Percentiles rank a stretch among this genome's conserved stretches.
phyloP scores from a whole-genome alignment of 2,888 invertebrate species.

The Calameuta filiformis region DNA sequence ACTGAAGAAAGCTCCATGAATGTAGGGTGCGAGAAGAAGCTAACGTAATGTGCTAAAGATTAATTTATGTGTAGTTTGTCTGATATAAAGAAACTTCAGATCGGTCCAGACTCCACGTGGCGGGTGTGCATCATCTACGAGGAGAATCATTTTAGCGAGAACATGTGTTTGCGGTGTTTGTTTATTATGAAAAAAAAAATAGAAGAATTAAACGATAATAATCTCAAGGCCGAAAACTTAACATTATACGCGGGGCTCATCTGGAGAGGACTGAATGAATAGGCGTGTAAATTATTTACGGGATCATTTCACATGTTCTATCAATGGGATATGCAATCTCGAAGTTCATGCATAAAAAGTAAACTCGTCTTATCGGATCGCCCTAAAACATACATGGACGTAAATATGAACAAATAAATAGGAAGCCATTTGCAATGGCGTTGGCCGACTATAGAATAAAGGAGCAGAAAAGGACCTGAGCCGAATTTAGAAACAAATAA shows the following conservation, averaged over 20 bases:
- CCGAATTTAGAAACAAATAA: neutral
- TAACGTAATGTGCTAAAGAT: neutral
- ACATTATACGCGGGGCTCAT: neutral
- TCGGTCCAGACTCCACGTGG: neutral
- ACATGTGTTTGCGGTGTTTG: neutral
- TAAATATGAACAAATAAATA: neutral
- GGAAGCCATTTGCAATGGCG: neutral
- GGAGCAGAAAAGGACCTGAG: neutral
- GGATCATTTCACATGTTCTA: conserved; percentile 1
- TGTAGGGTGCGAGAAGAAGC: neutral
- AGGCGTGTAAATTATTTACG: neutral
- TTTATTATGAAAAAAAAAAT: neutral
- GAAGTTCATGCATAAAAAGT: conserved; percentile 2
- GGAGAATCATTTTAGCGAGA: neutral
- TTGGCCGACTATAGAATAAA: neutral
- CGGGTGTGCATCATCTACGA: neutral
- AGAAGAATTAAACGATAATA: neutral
- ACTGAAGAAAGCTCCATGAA: neutral
- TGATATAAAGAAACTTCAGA: neutral
- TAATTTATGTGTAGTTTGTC: neutral
- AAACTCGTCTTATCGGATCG: neutral
- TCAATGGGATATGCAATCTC: neutral
- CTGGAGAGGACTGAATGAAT: neutral
- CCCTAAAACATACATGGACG: neutral
- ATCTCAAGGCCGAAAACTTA: neutral